phyloP scores from a whole-genome alignment of 2,888 invertebrate species.

The Caenorhabditis sinica region DNA sequence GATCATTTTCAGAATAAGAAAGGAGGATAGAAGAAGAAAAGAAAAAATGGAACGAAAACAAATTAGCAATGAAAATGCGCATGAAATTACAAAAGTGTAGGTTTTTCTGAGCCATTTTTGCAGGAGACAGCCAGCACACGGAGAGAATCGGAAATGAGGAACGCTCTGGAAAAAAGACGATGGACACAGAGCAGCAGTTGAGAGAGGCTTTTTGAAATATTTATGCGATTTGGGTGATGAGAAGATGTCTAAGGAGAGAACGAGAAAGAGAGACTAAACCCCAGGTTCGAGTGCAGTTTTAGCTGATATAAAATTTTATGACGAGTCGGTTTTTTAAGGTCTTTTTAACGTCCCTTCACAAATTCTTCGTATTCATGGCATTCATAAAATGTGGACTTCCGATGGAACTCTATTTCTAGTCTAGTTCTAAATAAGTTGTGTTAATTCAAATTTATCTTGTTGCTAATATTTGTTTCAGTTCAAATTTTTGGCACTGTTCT shows the following conservation, averaged over 20 bases:
- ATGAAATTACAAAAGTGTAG: slow-evolving; percentile 53
- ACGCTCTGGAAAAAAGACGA: not conserved
- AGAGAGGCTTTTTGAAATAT: slow-evolving; percentile 21
- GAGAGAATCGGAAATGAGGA: slow-evolving; percentile 24
- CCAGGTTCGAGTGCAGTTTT: not conserved
- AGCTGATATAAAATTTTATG: not conserved
- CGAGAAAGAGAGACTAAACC: too few relatives aligned
- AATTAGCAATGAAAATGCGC: slow-evolving; percentile 59
- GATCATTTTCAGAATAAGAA: not conserved
- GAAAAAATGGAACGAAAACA: slow-evolving; percentile 18
- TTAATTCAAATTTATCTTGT: too few relatives aligned
- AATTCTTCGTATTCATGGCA: too few relatives aligned
- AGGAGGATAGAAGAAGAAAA: not conserved
- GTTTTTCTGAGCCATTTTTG: slow-evolving; percentile 10
- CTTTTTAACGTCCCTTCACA: too few relatives aligned
- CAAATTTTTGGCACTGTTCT: too few relatives aligned
- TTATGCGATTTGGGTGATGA: slow-evolving; percentile 32
- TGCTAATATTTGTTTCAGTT: too few relatives aligned
- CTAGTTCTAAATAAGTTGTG: too few relatives aligned
- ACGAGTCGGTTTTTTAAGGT: too few relatives aligned
- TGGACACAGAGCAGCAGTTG: slow-evolving; percentile 5
- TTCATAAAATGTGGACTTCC: too few relatives aligned
- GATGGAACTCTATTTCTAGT: too few relatives aligned
- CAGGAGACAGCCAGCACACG: not conserved
- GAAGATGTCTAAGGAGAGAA: slow-evolving; percentile 14